phyloP scores from a whole-genome alignment of 2,888 invertebrate species.

The Spisula solida region DNA sequence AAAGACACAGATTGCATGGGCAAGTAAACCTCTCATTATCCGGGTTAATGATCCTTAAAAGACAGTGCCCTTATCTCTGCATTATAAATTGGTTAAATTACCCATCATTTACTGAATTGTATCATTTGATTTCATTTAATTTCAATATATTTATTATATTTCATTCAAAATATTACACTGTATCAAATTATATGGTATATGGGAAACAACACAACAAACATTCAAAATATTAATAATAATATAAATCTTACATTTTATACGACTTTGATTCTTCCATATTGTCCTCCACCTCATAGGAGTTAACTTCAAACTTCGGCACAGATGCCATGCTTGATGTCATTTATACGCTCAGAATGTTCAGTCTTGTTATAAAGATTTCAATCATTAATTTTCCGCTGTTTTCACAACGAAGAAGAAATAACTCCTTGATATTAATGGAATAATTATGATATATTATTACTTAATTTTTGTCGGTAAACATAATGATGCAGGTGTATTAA shows the following conservation, averaged over 20 bases:
- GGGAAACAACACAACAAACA: too few species aligned
- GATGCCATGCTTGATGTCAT: slow-evolving; percentile 15
- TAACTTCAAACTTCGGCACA: not conserved
- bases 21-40: too few species aligned
- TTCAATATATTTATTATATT: too few species aligned
- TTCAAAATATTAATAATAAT: not conserved
- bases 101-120: too few species aligned
- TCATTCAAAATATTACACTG: too few species aligned
- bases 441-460: slow-evolving; percentile 15
- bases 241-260: slow-evolving; percentile 37
- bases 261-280: slow-evolving; percentile 20
- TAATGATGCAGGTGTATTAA: not conserved
- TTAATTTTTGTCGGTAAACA: not conserved
- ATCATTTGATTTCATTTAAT: too few species aligned
- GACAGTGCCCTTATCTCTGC: too few species aligned
- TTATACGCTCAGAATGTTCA: not conserved
- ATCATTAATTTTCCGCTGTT: not conserved
- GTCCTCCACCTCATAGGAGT: not conserved
- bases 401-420: not conserved
- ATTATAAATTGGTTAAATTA: too few species aligned
- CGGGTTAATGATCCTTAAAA: too few species aligned
- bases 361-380: not conserved
- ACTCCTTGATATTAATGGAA: not conserved
- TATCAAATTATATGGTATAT: too few species aligned
- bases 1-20: too few species aligned